A percentile compares a stretch with the other conserved stretches of the same genome.
Evolutionary conservation across 2,113 vertebrate species (phyloP).

Genomic region (Gymnarchus niloticus): DNA sequence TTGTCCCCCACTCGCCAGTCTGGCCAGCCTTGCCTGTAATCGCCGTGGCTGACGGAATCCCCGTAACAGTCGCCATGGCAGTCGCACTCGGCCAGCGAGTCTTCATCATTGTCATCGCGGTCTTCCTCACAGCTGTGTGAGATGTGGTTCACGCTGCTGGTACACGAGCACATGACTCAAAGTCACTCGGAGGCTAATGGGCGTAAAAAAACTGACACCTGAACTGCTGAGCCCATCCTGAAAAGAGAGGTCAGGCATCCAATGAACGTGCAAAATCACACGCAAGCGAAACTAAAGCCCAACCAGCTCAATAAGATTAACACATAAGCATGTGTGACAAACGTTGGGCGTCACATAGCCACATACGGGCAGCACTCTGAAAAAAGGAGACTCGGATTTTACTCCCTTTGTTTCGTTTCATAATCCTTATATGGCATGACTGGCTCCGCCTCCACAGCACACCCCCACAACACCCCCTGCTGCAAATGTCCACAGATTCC

Average conservation of each 20-base stretch:
- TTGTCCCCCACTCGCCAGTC: not conserved
- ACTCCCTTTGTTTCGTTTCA: not conserved
- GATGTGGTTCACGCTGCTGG: slow-evolving; percentile 41
- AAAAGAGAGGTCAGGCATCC: too few species aligned
- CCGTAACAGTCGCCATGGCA: slow-evolving; percentile 70
- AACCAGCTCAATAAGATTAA: too few species aligned
- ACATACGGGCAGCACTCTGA: not conserved
- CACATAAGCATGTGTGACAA: too few species aligned
- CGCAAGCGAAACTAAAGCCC: too few species aligned
- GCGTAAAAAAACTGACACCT: not conserved
- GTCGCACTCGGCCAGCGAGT: slow-evolving; percentile 55
- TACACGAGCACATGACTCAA: not conserved
- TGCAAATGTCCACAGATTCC: slow-evolving; percentile 6
- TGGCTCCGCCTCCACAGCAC: not conserved
- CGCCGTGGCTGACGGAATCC: slow-evolving; percentile 58
- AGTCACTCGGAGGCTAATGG: not conserved
- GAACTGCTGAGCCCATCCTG: not conserved
- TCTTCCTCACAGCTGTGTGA: slow-evolving; percentile 48
- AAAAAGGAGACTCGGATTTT: not conserved
- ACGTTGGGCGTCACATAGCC: not conserved
- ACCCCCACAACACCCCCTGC: not conserved
- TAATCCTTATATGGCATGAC: not conserved
- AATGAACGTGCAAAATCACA: too few species aligned
- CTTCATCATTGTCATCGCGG: slow-evolving; percentile 46
- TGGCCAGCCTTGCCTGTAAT: slow-evolving; percentile 61